Conservation (phyloP, 2,888 invertebrate genomes). For the Patella ulyssiponensis region DNA sequence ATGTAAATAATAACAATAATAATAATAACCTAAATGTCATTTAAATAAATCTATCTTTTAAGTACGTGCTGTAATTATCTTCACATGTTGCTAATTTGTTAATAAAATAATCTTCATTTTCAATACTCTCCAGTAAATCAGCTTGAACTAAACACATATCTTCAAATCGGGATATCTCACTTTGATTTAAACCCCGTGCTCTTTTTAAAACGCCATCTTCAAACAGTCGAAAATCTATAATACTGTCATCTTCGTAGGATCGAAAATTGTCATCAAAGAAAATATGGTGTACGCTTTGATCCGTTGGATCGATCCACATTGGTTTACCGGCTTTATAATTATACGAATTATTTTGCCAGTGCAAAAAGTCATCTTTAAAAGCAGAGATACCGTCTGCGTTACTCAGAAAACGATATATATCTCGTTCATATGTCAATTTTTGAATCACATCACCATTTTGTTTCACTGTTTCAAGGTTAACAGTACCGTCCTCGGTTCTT, state of each 20-base stretch:
- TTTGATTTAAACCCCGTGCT: constrained; percentile 52
- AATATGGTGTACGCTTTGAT: constrained; percentile 65
- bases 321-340: constrained; percentile 66
- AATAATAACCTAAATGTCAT: too few species aligned
- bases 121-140: constrained; percentile 65
- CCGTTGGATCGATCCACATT: constrained; percentile 65
- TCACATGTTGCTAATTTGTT: constrained; percentile 63
- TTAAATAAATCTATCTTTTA: constrained; percentile 25
- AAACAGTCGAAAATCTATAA: constrained; percentile 66
- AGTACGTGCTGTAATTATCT: constrained; percentile 51
- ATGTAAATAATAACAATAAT: too few species aligned
- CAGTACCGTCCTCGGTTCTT: constrained; percentile 43
- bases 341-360: constrained; percentile 67
- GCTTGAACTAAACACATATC: constrained; percentile 68
- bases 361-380: constrained; percentile 67
- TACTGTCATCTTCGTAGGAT: constrained; percentile 67
- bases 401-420: constrained; percentile 62
- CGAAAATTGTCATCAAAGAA: constrained; percentile 72
- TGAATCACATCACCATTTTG: constrained; percentile 37
- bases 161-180: constrained; percentile 59
- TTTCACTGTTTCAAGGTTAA: constrained; percentile 36
- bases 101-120: constrained; percentile 65
- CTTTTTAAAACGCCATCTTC: constrained; percentile 42
- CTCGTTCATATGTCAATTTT: constrained; percentile 38
- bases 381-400: constrained; percentile 60